These are phyloP conservation scores for Eulemur rufifrons DNA, from an alignment of 2,113 vertebrate species.

Conservation along the genomic window DNA sequence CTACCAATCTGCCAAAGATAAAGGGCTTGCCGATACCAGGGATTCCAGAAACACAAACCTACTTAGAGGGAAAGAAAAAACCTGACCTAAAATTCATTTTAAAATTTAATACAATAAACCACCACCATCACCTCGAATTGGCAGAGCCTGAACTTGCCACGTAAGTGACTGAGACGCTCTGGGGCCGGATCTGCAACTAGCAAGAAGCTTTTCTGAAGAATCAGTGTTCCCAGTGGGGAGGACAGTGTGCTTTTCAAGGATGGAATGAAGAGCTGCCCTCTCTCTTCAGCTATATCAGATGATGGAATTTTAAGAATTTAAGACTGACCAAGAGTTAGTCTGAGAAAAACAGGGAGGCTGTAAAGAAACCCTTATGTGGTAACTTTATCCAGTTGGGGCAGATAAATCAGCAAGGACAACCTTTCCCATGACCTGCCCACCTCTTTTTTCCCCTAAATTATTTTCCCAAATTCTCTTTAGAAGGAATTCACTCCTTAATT, in stretches of 20 bases:
- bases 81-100: neutral
- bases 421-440: conserved; percentile 85
- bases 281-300: conserved; percentile 62
- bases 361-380: conserved; percentile 80
- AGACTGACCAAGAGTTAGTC: conserved; percentile 69
- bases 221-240: neutral
- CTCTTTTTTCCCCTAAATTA: conserved; percentile 47
- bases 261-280: conserved; percentile 67
- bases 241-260: conserved; percentile 40
- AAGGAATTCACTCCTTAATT: conserved; percentile 41
- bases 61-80: neutral
- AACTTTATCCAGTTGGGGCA: conserved; percentile 83
- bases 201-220: conserved; percentile 8
- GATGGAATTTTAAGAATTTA: conserved; percentile 83
- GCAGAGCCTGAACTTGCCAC: neutral
- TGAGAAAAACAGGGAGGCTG: conserved; percentile 75
- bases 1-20: neutral
- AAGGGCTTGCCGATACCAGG: neutral
- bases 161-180: fast-evolving
- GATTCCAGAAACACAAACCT: conserved; percentile 38
- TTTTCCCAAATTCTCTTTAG: conserved; percentile 55
- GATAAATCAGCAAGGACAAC: conserved; percentile 78
- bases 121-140: neutral
- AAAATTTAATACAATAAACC: neutral
- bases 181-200: neutral